phyloP scores from a whole-genome alignment of 2,888 invertebrate species.

The Drosophila trichaetosa region DNA sequence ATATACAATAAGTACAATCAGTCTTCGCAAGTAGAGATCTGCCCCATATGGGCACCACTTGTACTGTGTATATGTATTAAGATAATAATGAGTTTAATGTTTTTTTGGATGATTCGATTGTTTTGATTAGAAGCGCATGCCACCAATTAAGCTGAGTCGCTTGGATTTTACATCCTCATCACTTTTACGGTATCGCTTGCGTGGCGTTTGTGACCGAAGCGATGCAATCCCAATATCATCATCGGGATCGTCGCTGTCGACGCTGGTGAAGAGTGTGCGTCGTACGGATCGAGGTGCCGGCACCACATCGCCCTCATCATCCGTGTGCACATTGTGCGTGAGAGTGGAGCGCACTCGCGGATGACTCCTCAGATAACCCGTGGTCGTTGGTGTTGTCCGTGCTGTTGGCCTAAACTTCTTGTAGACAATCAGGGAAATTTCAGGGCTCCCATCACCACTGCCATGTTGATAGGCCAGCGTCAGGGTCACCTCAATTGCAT shows the following conservation, averaged over 20 bases:
- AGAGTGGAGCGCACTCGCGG: not conserved
- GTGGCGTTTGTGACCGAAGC: slow-evolving; percentile 3
- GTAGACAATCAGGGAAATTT: slow-evolving; percentile 9
- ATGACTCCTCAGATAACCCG: not conserved
- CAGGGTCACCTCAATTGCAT: slow-evolving; percentile 3
- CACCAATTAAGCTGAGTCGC: slow-evolving; percentile 1
- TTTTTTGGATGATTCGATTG: slow-evolving; percentile 4
- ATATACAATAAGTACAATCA: slow-evolving; percentile 8
- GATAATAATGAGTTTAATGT: not conserved
- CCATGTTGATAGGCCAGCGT: slow-evolving; percentile 1
- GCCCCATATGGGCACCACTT: slow-evolving; percentile 10
- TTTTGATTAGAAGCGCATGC: slow-evolving; percentile 5
- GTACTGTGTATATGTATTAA: slow-evolving; percentile 1
- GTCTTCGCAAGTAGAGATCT: slow-evolving; percentile 10
- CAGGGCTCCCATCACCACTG: not conserved
- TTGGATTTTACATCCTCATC: not conserved
- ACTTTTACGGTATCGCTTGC: not conserved
- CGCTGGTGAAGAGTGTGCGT: slow-evolving; percentile 9
- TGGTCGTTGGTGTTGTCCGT: not conserved
- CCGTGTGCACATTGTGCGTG: slow-evolving; percentile 7
- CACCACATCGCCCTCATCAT: slow-evolving; percentile 10
- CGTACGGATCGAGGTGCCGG: slow-evolving; percentile 1
- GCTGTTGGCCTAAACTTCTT: slow-evolving; percentile 9
- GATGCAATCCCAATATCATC: not conserved
- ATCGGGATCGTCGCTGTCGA: slow-evolving; percentile 6